Evolutionary conservation across 1,140 invertebrate genomes (phyloP), one percentile per base, ranked within the genome.

Genomic region (Prorops nasuta): DNA sequence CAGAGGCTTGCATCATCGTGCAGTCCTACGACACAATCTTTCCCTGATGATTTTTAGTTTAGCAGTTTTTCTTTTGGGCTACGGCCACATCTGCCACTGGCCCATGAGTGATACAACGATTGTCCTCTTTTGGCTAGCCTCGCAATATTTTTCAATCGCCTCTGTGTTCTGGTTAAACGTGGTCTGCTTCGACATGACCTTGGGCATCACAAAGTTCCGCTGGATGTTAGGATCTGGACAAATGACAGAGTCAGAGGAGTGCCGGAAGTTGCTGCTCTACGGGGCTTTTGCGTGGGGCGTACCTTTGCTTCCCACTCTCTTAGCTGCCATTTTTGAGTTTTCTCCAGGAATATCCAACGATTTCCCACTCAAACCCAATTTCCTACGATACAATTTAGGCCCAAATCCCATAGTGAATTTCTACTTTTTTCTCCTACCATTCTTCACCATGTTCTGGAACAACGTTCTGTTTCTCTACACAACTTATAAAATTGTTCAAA

Each of bases 91-190:
- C 0, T 52, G 48, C 20, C 21, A 56, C 0, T 65, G 60, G 38
- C 6, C 19, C n/a, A 49, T 64, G 1, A 58, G 36, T 12, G 49
- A 64, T 37, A 22, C 51, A 2, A 3, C 58, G 0, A 41, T 54
- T 4, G 61, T 61, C 1, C 38, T 63, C 1, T 16, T 66, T 0
- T 74, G 69, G 69, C 38, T 74, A 16, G n/a, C 18, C 1, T 38
- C 69, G 14, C 71, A 72, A 38, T 74, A 54, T 21, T 74, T 72
- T 37, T 72, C 69, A 0, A 50, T 66, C 14, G 45, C 71, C 0
- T 66, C 69, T 0, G 64, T 65, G 0, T 71, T 71, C 19, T 73
- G 71, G 71, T 37, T 73, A 7, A 71, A 73, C 43, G 61, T 67
- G 1, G 62, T 71, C 6, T 70, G 69, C 12, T 66, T 70, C 42